Evolutionary conservation across 2,797 vertebrate species (phyloP).

Genomic region (Labroides dimidiatus): DNA sequence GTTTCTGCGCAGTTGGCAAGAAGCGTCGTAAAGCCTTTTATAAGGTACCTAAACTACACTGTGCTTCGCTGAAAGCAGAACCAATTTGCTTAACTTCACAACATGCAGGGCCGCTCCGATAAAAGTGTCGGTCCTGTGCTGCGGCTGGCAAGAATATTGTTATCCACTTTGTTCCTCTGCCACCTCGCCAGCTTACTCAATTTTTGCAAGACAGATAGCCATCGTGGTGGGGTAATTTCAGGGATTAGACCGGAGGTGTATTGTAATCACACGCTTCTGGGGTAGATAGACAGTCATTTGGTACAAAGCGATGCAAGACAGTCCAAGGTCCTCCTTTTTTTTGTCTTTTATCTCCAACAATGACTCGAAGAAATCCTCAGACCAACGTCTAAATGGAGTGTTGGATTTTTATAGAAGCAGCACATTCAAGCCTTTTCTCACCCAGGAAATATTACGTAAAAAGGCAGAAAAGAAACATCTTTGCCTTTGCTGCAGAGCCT

Average conservation of each 20-base stretch:
- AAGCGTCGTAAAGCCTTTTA: constrained; percentile 81
- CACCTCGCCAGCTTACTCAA: constrained; percentile 65
- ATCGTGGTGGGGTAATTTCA: constrained; percentile 70
- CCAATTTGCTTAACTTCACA: constrained; percentile 85
- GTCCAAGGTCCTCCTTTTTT: constrained; percentile 41
- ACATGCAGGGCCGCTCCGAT: constrained; percentile 73
- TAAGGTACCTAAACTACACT: constrained; percentile 73
- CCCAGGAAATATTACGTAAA: constrained; percentile 15
- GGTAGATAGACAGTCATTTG: constrained; percentile 47
- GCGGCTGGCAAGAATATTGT: constrained; percentile 75
- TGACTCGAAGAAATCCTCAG: constrained; percentile 29
- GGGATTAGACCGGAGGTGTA: constrained; percentile 74
- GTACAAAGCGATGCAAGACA: constrained; percentile 35
- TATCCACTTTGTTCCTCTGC: constrained; percentile 77
- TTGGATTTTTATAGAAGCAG: constrained; percentile 12
- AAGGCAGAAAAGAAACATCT: constrained; percentile 12
- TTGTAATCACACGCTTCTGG: constrained; percentile 68
- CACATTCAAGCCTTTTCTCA: constrained; percentile 1
- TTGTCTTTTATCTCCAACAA: constrained; percentile 52
- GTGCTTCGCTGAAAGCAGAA: constrained; percentile 81
- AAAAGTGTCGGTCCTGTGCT: constrained; percentile 72
- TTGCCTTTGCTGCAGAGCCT: neutral
- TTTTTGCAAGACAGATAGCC: constrained; percentile 69
- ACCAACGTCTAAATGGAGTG: constrained; percentile 24
- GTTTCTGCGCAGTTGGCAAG: constrained; percentile 78